Evolutionary conservation across 2,797 vertebrate genomes (phyloP), one percentile per base, ranked within the genome.

Genomic region (Crypturellus tataupa): DNA sequence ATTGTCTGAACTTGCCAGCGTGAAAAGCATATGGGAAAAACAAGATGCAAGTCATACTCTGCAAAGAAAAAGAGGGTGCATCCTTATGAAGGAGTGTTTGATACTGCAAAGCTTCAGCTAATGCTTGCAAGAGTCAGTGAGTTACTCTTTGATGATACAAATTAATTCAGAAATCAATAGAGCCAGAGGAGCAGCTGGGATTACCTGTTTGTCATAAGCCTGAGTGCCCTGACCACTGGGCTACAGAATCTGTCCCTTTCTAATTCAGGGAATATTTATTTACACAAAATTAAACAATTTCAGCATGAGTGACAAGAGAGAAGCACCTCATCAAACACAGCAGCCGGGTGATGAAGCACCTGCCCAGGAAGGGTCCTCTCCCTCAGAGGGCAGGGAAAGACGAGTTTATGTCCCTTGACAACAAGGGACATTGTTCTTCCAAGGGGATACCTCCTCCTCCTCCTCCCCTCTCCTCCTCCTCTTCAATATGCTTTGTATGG

Each of bases 201-300:
- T 85, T 94, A 93, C 87, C 89, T 94, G 87, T 62, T 58, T 46
- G 49, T 83, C 85, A 76, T 87, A 67, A 79, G 37, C 49, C 42
- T 60, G 79, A 78, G 75, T 68, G 64, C 73, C 72, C 71, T n/a
- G 80, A 58, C 18, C 46, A 51, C 27, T 18, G 69, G 49, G 58
- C 73, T 87, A 69, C 13, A 85, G 60, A 93, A 91, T 87, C 82
- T 80, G 58, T 68, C 53, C 79, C 71, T 69, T 53, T 56, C 68
- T 16, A 72, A 89, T 53, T 27, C n/a, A 12, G 85, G 95, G 84
- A 96, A 87, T 96, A 96, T 92, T 92, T 95, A 96, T 96, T 84
- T 96, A 96, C 95, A 91, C 85, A 95, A 95, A 96, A 82, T 93
- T 69, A 79, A 68, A 79, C 59, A 83, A 90, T 91, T 87, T 91